A percentile compares a stretch with the other conserved stretches of the same genome.
phyloP scores from a whole-genome alignment of 2,888 invertebrate species.

The Pycnomerus fuliginosus region DNA sequence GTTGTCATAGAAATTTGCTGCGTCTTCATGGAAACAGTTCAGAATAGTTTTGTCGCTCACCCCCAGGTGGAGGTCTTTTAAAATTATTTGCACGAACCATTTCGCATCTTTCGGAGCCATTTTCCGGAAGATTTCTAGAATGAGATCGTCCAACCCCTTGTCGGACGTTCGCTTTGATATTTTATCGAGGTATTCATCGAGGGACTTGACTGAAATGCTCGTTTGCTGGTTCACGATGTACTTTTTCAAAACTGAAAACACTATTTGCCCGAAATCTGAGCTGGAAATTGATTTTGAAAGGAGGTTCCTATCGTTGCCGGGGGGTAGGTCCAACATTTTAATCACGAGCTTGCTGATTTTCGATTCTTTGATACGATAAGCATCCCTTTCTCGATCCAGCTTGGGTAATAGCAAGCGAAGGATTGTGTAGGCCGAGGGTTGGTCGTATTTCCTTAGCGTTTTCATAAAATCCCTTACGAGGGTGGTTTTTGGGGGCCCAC shows the following conservation, averaged over 20 bases:
- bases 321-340: constrained; percentile 71
- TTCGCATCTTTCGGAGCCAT: constrained; percentile 77
- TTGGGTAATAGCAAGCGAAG: constrained; percentile 78
- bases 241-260: constrained; percentile 67
- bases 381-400: constrained; percentile 73
- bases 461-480: constrained; percentile 30
- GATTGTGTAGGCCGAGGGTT: constrained; percentile 62
- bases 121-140: constrained; percentile 66
- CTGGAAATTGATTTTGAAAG: constrained; percentile 55
- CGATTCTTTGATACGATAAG: constrained; percentile 81
- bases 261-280: constrained; percentile 80
- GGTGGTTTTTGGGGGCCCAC: constrained; percentile 50
- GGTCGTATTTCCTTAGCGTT: constrained; percentile 50
- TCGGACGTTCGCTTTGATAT: constrained; percentile 69
- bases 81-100: constrained; percentile 86
- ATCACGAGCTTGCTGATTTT: constrained; percentile 72
- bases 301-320: constrained; percentile 60
- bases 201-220: constrained; percentile 63
- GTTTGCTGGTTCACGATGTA: constrained; percentile 53
- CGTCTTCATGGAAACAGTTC: constrained; percentile 75
- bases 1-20: constrained; percentile 70
- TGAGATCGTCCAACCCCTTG: constrained; percentile 63
- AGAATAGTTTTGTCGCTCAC: constrained; percentile 72
- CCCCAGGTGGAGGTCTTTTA: constrained; percentile 81
- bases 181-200: constrained; percentile 74